Evolutionary conservation across 2,113 vertebrate species (phyloP).

Genomic region (Pygoscelis antarcticus): DNA sequence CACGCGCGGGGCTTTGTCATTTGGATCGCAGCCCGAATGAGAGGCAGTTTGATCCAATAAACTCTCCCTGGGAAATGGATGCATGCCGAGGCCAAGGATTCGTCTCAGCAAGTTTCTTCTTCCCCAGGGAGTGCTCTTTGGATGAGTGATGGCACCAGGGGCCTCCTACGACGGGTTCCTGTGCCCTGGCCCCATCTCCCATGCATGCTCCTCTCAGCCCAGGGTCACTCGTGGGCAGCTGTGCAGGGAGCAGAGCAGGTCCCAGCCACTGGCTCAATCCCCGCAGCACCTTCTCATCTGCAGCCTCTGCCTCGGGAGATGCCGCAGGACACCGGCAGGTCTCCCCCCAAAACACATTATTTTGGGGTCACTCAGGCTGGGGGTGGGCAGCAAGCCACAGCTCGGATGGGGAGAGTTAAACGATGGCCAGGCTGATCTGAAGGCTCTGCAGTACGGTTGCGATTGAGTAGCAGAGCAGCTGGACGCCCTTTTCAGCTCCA

Average conservation of each 20-base stretch:
- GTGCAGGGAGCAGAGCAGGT: background rate
- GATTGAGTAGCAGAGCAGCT: background rate
- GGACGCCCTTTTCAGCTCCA: background rate
- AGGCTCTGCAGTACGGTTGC: background rate
- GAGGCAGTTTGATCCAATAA: background rate
- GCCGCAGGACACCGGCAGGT: background rate
- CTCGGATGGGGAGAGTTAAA: background rate
- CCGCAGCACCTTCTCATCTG: background rate
- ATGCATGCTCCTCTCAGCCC: background rate
- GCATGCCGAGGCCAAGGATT: background rate
- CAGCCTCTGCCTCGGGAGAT: background rate
- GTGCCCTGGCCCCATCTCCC: background rate
- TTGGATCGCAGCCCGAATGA: fast-evolving
- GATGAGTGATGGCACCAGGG: background rate
- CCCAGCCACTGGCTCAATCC: background rate
- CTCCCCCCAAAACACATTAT: fast-evolving
- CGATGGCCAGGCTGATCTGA: background rate
- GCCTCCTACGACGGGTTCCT: background rate
- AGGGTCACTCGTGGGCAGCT: fast-evolving
- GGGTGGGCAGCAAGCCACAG: background rate
- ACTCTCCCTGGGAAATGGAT: background rate
- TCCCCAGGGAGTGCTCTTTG: background rate
- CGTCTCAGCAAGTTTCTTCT: background rate
- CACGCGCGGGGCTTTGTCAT: fast-evolving
- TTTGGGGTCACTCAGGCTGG: background rate